Evolutionary conservation across 2,888 invertebrate genomes (phyloP), one percentile per base, ranked within the genome.

Genomic region (Folsomia manolachei): DNA sequence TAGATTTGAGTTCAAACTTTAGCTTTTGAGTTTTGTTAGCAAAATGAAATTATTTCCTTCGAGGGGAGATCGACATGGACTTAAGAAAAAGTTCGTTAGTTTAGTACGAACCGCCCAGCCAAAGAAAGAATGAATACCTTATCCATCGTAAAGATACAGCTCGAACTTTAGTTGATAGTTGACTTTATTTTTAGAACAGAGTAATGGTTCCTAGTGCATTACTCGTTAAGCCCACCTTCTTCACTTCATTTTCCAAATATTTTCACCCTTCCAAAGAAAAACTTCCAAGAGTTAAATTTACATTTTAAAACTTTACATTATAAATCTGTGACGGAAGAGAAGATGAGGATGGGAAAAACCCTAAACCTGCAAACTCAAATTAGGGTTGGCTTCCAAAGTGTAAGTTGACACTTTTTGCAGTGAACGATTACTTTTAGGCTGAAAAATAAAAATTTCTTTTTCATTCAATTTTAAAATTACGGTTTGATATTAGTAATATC

Each of bases 51-150:
- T 56, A 56, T 56, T 56, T 56, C 39, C n/a, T n/a, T n/a, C 14
- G 39, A 39, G 39, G 39, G 39, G 39, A 39, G 39, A 39, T n/a
- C n/a, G n/a, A n/a, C 7, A 9, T 39, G 39, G 39, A 14, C 7
- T 56, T n/a, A n/a, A n/a, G 56, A 56, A 56, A 56, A 7, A 56
- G 56, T 56, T 56, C 56, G 56, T 56, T 56, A 56, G 56, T 56
- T 56, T 19, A 19, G 7, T 18, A 14, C 56, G 4, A 56, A 4
- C n/a, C 18, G 56, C n/a, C n/a, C n/a, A n/a, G n/a, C 19, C 18
- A 56, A 56, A 9, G 9, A 51, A 51, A 51, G 51, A 9, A 11
- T 51, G 39, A 39, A 39, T 56, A 56, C 56, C 56, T 56, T 56
- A 56, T 56, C 21, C 56, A 18, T 51, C 56, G 56, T 56, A 7